phyloP scores from a whole-genome alignment of 1,140 invertebrate species.

The Lepidotrigona ventralis region DNA sequence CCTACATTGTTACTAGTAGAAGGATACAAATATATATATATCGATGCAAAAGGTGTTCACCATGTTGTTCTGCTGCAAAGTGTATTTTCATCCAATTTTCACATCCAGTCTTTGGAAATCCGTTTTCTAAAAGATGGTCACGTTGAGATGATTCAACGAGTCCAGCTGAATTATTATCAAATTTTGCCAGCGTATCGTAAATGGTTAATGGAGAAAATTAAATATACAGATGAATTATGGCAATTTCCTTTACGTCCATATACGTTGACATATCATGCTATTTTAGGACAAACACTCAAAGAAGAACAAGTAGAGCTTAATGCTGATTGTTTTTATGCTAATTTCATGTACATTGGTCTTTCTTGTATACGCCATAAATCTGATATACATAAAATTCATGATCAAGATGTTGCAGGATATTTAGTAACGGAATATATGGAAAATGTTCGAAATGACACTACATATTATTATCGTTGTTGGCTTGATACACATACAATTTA shows the following conservation, averaged over 20 bases:
- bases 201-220: not conserved
- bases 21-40: conserved; percentile 7
- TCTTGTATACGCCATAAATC: not conserved
- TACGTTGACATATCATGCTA: conserved; percentile 12
- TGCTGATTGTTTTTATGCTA: not conserved
- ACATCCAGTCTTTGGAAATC: fast-evolving
- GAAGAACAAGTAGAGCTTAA: not conserved
- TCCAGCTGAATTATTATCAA: conserved; percentile 6
- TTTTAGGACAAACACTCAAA: not conserved
- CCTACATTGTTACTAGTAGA: not conserved
- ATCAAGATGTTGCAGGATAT: not conserved
- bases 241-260: conserved; percentile 25
- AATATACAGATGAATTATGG: not conserved
- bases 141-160: fast-evolving
- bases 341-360: conserved; percentile 13
- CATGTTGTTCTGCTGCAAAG: not conserved
- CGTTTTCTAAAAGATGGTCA: not conserved
- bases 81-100: not conserved
- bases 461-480: conserved; percentile 16
- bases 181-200: conserved; percentile 11
- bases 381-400: conserved; percentile 10
- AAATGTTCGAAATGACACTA: not conserved
- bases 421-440: conserved; percentile 9
- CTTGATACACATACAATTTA: fast-evolving
- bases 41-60: not conserved